Percentiles rank a stretch among this genome's conserved stretches.
Conservation (phyloP, 2,888 invertebrate species). For the Cerceris rybyensis region DNA sequence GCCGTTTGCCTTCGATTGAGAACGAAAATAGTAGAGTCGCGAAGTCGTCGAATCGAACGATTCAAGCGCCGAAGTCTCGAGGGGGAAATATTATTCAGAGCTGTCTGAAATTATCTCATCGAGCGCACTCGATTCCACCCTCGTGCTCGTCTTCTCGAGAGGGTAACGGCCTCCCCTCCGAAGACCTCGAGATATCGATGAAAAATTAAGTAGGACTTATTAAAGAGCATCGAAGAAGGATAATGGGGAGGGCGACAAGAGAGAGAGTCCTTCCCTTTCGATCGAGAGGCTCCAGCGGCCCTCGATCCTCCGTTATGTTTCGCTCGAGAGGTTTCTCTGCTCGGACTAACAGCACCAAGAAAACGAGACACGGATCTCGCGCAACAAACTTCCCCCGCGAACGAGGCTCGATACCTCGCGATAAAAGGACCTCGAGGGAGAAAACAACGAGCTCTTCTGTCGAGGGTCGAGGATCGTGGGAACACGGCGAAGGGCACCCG, state of each 20-base stretch:
- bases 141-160: constrained; percentile 12
- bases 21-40: background rate
- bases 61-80: background rate
- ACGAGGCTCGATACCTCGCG: constrained; percentile 7
- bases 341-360: constrained; percentile 31
- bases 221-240: constrained; percentile 16
- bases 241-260: background rate
- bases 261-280: background rate
- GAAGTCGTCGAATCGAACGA: background rate
- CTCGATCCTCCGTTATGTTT: background rate
- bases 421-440: constrained; percentile 8
- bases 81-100: background rate
- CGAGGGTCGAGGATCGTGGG: constrained; percentile 41
- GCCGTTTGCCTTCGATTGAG: background rate
- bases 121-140: constrained; percentile 6
- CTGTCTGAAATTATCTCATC: constrained; percentile 1
- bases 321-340: constrained; percentile 19
- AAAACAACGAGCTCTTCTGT: background rate
- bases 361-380: constrained; percentile 19
- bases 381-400: constrained; percentile 28
- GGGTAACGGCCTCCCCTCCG: background rate
- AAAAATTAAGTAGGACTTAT: constrained; percentile 47
- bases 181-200: constrained; percentile 33
- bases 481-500: constrained; percentile 32
- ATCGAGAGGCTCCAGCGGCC: background rate